phyloP scores from a whole-genome alignment of 2,888 invertebrate species.

The Morinoia aosen region DNA sequence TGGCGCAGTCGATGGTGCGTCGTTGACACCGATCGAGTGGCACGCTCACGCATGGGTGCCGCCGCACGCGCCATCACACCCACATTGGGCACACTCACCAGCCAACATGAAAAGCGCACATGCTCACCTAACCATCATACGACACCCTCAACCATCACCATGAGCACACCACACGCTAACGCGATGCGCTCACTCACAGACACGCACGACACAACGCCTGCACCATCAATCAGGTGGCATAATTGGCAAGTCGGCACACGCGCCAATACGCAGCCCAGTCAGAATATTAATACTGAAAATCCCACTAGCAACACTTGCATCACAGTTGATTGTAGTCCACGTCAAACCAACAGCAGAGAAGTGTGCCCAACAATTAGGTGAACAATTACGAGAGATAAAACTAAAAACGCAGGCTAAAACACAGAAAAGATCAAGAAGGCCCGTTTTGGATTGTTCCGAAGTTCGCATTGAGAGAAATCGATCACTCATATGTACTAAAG shows the following conservation, averaged over 20 bases:
- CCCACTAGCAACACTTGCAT: neutral
- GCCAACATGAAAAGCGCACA: neutral
- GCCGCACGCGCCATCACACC: neutral
- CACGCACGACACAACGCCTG: no score
- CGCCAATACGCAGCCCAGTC: neutral
- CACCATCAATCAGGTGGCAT: neutral
- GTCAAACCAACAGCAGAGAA: neutral
- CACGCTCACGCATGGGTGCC: neutral
- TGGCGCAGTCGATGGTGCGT: neutral
- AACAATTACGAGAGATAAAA: no score
- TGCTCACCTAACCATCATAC: neutral
- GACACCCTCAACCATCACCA: neutral
- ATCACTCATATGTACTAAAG: no score
- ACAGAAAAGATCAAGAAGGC: no score
- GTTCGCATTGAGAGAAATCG: no score
- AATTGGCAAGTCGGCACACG: neutral
- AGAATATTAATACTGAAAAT: no score
- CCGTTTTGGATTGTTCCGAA: no score
- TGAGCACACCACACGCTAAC: no score
- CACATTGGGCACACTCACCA: neutral
- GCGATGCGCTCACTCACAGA: no score
- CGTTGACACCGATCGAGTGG: neutral
- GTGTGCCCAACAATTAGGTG: neutral
- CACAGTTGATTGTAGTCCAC: neutral
- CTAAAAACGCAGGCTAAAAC: no score